Conservation (phyloP, 2,888 invertebrate genomes). For the Drosophila affinis region DNA sequence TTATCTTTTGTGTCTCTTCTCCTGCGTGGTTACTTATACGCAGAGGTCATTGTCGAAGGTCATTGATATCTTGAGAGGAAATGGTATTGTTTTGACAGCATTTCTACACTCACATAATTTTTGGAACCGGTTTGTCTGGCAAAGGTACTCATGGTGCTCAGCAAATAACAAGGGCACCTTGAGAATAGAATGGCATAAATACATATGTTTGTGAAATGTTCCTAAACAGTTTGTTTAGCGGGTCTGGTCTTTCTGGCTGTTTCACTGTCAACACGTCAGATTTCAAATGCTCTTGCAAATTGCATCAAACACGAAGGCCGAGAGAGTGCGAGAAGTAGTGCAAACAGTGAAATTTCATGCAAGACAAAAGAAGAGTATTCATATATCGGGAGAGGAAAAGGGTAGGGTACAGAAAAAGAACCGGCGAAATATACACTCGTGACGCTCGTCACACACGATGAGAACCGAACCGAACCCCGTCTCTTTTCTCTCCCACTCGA, state of each 20-base stretch:
- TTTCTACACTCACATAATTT: conserved; percentile 44
- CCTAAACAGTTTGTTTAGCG: conserved; percentile 58
- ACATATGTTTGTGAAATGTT: conserved; percentile 14
- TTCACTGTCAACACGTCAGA: conserved; percentile 49
- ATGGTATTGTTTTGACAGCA: conserved; percentile 30
- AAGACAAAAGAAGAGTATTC: conserved; percentile 9
- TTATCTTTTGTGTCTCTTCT: conserved; percentile 13
- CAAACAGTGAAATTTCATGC: neutral
- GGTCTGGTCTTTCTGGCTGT: conserved; percentile 9
- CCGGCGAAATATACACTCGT: conserved; percentile 23
- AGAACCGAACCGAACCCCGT: conserved; percentile 6
- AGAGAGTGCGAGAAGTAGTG: conserved; percentile 2
- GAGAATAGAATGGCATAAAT: conserved; percentile 46
- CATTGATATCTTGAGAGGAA: conserved; percentile 54
- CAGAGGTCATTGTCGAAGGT: conserved; percentile 56
- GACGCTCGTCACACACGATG: conserved; percentile 27
- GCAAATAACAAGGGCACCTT: conserved; percentile 67
- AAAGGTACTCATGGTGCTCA: conserved; percentile 21
- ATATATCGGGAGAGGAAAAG: neutral
- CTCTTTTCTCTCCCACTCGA: conserved; percentile 12
- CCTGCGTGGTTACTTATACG: conserved; percentile 11
- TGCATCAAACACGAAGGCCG: conserved; percentile 43
- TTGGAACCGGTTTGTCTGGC: conserved; percentile 57
- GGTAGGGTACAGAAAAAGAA: conserved; percentile 4
- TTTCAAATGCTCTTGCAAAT: conserved; percentile 54